A percentile compares a stretch with the other conserved stretches of the same genome.
These are phyloP conservation scores for Lepilemur ruficaudatus DNA, from an alignment of 2,797 vertebrate species.

Conservation along the genomic window DNA sequence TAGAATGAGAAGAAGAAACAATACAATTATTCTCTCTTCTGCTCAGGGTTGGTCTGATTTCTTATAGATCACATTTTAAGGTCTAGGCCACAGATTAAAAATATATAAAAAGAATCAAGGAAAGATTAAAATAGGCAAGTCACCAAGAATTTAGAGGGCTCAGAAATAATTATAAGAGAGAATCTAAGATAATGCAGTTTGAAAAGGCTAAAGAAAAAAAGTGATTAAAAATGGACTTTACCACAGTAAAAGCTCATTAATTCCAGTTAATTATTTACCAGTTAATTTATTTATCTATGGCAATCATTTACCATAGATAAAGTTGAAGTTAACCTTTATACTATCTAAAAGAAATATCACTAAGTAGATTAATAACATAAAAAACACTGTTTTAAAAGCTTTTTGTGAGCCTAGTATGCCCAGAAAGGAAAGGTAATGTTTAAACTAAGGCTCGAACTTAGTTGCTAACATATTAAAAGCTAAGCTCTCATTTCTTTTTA, in stretches of 20 bases:
- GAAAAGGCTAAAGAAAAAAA: background rate
- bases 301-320: background rate
- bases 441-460: background rate
- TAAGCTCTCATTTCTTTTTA: background rate
- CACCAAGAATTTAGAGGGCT: background rate
- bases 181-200: background rate
- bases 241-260: background rate
- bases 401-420: background rate
- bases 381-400: background rate
- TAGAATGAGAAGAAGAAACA: background rate
- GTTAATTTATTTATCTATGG: background rate
- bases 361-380: conserved; percentile 22
- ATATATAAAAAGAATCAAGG: background rate
- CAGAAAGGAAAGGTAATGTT: background rate
- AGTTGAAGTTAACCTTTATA: background rate
- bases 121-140: background rate
- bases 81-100: background rate
- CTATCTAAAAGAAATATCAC: background rate
- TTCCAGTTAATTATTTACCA: background rate
- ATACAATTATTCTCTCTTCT: background rate
- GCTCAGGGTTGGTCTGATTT: background rate
- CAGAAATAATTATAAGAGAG: background rate
- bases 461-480: background rate
- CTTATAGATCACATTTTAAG: background rate
- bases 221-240: background rate